phyloP scores from a whole-genome alignment of 2,888 invertebrate species.

The Acanthacorydalis orientalis region DNA sequence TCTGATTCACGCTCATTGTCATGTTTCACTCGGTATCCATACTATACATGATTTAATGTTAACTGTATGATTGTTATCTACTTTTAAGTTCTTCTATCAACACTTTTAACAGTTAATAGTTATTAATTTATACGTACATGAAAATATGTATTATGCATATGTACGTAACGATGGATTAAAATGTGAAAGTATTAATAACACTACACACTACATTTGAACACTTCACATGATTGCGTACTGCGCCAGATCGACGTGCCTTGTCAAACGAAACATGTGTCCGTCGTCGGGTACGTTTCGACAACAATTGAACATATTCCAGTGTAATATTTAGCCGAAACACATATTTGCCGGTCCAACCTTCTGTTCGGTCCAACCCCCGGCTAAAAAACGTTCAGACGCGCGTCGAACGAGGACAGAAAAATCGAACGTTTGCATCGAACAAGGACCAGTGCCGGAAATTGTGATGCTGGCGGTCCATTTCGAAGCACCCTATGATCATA shows the following conservation, averaged over 20 bases:
- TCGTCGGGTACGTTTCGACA: slow-evolving; percentile 1
- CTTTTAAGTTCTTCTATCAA: too few species aligned
- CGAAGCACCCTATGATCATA: not conserved
- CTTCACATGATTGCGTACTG: too few species aligned
- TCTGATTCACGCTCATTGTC: slow-evolving; percentile 5
- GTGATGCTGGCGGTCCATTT: not conserved
- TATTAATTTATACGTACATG: not conserved
- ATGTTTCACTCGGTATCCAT: not conserved
- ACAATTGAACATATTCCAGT: slow-evolving; percentile 7
- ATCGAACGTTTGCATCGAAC: not conserved
- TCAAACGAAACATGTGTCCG: not conserved
- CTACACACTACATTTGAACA: not conserved
- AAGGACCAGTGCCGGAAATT: not conserved
- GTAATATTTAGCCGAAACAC: slow-evolving; percentile 5
- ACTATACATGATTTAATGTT: not conserved
- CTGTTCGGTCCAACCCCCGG: slow-evolving; percentile 5
- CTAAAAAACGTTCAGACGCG: not conserved
- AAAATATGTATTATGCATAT: not conserved
- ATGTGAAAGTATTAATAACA: not conserved
- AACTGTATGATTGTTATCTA: not conserved
- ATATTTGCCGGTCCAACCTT: slow-evolving; percentile 5
- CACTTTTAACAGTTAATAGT: not conserved
- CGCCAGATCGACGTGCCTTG: too few species aligned
- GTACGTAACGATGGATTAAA: not conserved
- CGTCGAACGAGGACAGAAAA: not conserved